phyloP scores from a whole-genome alignment of 1,140 invertebrate species.

The Drosophila kurseongensis region DNA sequence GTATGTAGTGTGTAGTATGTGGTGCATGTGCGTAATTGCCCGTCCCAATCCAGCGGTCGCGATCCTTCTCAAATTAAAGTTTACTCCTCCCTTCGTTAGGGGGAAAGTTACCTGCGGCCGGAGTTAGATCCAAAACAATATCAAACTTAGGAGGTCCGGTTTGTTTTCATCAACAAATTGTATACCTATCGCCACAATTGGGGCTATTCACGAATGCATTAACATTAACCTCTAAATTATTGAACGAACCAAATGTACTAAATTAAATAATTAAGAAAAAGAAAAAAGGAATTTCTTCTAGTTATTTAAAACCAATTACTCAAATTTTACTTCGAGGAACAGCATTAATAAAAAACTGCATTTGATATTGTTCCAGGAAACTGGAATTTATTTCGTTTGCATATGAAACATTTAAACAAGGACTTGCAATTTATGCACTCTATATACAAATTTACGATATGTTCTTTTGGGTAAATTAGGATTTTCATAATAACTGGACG shows the following conservation, averaged over 20 bases:
- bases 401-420: conserved; percentile 1
- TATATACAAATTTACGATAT: conserved; percentile 49
- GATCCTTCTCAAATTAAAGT: conserved; percentile 64
- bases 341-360: no score
- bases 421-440: conserved; percentile 38
- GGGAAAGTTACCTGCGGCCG: conserved; percentile 23
- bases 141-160: conserved; percentile 1
- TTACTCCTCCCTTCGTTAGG: conserved; percentile 14
- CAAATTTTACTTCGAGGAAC: no score
- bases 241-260: not conserved
- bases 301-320: not conserved
- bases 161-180: conserved; percentile 19
- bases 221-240: not conserved
- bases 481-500: conserved; percentile 22
- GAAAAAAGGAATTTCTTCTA: no score
- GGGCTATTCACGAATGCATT: not conserved
- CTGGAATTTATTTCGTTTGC: conserved; percentile 9
- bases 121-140: conserved; percentile 43
- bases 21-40: conserved; percentile 72
- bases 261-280: conserved; percentile 1
- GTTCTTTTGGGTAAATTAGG: conserved; percentile 23
- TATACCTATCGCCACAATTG: conserved; percentile 6
- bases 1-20: not conserved
- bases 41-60: conserved; percentile 25
- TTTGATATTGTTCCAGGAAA: conserved; percentile 9